Percentiles rank a stretch among this genome's conserved stretches.
phyloP scores from a whole-genome alignment of 2,113 vertebrate genomes.

The Apus apus region DNA sequence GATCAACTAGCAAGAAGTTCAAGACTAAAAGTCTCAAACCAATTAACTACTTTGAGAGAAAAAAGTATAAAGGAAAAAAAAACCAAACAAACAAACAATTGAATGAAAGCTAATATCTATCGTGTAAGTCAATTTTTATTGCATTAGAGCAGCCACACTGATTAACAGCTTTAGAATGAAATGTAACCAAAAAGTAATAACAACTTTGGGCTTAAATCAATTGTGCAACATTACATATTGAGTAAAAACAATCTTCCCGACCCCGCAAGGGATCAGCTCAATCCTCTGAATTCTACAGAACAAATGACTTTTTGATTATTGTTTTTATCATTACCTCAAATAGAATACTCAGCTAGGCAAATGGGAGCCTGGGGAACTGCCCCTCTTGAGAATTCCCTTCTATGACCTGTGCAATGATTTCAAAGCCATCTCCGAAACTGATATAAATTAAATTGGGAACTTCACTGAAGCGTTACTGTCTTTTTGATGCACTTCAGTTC shows the following conservation, averaged over 20 bases:
- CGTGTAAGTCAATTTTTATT: neutral
- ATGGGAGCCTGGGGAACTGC: neutral
- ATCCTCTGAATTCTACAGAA: neutral
- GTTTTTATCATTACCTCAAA: neutral
- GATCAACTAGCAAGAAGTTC: neutral
- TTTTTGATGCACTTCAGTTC: neutral
- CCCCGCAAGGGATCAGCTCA: neutral
- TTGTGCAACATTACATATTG: neutral
- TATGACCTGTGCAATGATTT: neutral
- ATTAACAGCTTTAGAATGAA: conserved; percentile 1
- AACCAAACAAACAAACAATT: accelerated
- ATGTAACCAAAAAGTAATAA: neutral
- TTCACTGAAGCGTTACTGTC: neutral
- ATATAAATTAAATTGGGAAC: neutral
- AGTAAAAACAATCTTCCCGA: neutral
- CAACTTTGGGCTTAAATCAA: neutral
- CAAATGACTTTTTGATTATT: neutral
- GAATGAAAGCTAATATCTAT: neutral
- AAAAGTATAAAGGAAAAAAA: neutral
- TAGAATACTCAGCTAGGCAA: neutral
- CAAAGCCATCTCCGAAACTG: neutral
- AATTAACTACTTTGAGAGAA: neutral
- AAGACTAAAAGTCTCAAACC: neutral
- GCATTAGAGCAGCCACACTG: neutral
- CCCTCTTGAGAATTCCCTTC: neutral